These are phyloP conservation scores for Caretta caretta DNA, from an alignment of 2,113 vertebrate genomes.

Conservation along the genomic window DNA sequence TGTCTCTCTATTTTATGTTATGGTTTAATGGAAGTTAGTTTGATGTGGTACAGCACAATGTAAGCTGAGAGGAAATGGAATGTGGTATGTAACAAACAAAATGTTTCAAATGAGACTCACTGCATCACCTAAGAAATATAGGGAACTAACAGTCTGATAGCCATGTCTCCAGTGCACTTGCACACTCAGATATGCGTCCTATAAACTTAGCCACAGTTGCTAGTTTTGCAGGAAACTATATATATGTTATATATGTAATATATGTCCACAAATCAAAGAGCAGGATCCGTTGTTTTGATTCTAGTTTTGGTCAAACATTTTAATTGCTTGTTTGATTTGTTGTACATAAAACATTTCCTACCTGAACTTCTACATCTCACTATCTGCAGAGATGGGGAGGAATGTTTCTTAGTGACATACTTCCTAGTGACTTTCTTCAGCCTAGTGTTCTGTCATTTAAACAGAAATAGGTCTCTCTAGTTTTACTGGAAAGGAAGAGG, in stretches of 20 bases:
- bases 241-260: too few species aligned
- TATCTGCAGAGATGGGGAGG: background rate
- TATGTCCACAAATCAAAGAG: constrained; percentile 49
- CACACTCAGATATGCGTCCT: constrained; percentile 47
- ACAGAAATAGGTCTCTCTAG: constrained; percentile 48
- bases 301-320: constrained; percentile 32
- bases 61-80: constrained; percentile 51
- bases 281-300: background rate
- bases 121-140: constrained; percentile 51
- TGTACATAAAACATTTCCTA: background rate
- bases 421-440: constrained; percentile 8
- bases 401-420: constrained; percentile 33
- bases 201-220: constrained; percentile 42
- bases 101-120: constrained; percentile 52
- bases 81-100: constrained; percentile 56
- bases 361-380: background rate
- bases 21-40: constrained; percentile 17
- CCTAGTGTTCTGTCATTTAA: constrained; percentile 65
- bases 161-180: background rate
- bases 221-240: constrained; percentile 60
- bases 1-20: constrained; percentile 27
- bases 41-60: constrained; percentile 35
- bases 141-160: background rate
- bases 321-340: constrained; percentile 39
- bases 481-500: constrained; percentile 49